Base-by-base conservation (phyloP, 1,140 invertebrate species). In the Nautilus pompilius region DNA sequence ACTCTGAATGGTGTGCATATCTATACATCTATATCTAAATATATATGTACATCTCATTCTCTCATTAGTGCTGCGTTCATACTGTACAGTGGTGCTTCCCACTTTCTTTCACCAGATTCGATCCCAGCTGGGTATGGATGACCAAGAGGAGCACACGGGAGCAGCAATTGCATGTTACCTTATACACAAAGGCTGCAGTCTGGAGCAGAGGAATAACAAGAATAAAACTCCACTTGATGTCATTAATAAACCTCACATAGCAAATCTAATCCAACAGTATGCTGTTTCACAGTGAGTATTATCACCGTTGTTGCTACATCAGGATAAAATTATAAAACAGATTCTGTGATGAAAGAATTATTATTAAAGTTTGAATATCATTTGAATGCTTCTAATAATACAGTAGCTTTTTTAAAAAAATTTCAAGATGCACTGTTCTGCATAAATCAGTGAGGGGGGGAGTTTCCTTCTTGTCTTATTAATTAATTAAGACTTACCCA, bases 101-200 rank as follows among this genome's bases (percentile, higher is more conserved):
- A 41, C 17, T 59, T 26, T 33, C 45, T 58, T 33, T 59, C 59
- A 54, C 10, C 61, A 77, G 77, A 77, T 79, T 33, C 68, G 77
- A n/a, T 61, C 48, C 20, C 75, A 77, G 67, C 60, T 79, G 6
- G 72, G 72, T 20, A 70, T 77, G 70, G 56, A 66, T 30, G 71
- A 74, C 13, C 71, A 69, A 33, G 72, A 76, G 58, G 72, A 75
- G 32, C 71, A 69, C 46, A 69, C 70, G n/a, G 69, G 71, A 28
- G 66, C 83, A 63, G 86, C 89, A 10, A 86, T 92, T 28, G 87
- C 89, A 4, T 90, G 89, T 74, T 91, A 88, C 79, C 81, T 92
- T 34, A 87, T 88, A 13, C 85, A 88, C 66, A 85, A 87, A 67
- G 89, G 89, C 2, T 88, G 88, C 51, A 85, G 87, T 70, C 82